Evolutionary conservation across 2,888 invertebrate species (phyloP), one percentile per base, ranked within the genome.

Genomic region (Drosophila paucipuncta): DNA sequence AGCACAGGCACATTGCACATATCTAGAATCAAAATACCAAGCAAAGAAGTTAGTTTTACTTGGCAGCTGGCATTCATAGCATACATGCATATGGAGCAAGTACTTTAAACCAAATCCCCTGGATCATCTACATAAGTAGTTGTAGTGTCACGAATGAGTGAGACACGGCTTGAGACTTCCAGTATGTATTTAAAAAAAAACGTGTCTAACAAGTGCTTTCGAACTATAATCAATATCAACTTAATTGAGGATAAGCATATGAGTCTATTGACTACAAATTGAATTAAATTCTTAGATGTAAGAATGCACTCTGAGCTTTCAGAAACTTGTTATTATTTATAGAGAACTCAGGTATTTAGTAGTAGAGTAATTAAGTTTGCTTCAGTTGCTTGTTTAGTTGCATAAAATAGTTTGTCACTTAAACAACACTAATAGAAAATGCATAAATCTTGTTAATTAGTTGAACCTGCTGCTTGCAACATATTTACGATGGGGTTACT

Each of bases 101-200:
- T 68, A 58, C 71, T 68, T 66, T 25, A 72, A 68, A 30, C 65
- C 33, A 57, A 72, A 75, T 83, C 66, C 73, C 22, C 73, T 73
- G 70, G 82, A 73, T 87, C 78, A 82, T 69, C 62, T 50, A 49
- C 52, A 49, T 73, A 87, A 87, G 88, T 64, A 76, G 69, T 84
- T 58, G 52, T 52, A 65, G 58, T 63, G 22, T 30, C 28, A 39
- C 47, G 54, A 33, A 55, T 65, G 33, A 59, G n/a, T 41, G 13
- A 1, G 43, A 47, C 49, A 37, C 22, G n/a, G 4, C 43, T 52
- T 31, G 35, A 30, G 35, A 41, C 22, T 37, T 37, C 13, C 33
- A 53, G 25, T 37, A 50, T n/a, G 25, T 13, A 7, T 30, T 37
- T 22, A 4, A 9, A n/a, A 18, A 13, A 35, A 33, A 11, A 25